Conservation (phyloP, 2,888 invertebrate genomes). For the Ormyrus nitidulus region DNA sequence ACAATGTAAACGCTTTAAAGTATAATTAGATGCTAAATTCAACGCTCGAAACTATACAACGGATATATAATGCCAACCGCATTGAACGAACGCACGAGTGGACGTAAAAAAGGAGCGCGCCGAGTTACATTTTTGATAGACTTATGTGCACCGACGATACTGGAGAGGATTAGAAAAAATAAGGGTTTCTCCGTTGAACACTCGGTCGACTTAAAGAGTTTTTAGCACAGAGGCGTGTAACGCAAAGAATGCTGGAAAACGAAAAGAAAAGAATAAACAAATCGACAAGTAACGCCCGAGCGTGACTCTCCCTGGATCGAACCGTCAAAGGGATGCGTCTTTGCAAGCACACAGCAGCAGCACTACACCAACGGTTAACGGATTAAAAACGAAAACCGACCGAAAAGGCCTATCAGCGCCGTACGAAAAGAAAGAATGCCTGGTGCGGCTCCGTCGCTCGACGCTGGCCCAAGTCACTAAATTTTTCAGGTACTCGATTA, state of each 20-base stretch:
- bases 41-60: conserved; percentile 43
- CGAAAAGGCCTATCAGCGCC: not conserved
- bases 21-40: conserved; percentile 46
- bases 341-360: not conserved
- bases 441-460: conserved; percentile 17
- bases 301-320: conserved; percentile 25
- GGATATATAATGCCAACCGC: conserved; percentile 39
- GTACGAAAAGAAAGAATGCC: conserved; percentile 25
- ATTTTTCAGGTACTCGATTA: conserved; percentile 58
- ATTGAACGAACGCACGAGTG: conserved; percentile 35
- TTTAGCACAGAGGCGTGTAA: not conserved
- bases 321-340: conserved; percentile 52
- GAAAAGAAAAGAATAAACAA: not conserved
- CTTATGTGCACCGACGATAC: conserved; percentile 5
- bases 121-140: not conserved
- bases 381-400: not conserved
- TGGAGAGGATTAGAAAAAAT: conserved; percentile 21
- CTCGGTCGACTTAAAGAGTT: conserved; percentile 23
- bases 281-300: conserved; percentile 45
- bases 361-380: not conserved
- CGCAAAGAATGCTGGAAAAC: conserved; percentile 1
- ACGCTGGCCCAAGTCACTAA: conserved; percentile 49
- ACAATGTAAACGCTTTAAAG: conserved; percentile 50
- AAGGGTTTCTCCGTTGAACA: conserved; percentile 28
- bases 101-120: conserved; percentile 45